Conservation (phyloP, 1,140 invertebrate species). For the Achroia grisella region DNA sequence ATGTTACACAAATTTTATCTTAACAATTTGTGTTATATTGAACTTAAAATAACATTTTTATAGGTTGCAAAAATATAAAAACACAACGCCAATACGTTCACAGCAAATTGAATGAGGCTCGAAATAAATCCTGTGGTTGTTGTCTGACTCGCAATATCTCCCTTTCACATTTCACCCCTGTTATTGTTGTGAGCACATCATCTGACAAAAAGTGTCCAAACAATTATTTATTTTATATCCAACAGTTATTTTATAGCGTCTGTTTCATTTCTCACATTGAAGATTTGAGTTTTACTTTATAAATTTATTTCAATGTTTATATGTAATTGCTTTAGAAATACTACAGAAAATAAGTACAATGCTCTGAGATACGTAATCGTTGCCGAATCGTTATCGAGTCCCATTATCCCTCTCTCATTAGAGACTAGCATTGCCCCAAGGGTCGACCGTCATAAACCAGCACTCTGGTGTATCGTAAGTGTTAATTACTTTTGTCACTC, state of each 20-base stretch:
- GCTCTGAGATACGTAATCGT: conserved; percentile 26
- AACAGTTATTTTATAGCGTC: no score
- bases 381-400: conserved; percentile 40
- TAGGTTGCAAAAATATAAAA: conserved; percentile 40
- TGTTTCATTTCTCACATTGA: no score
- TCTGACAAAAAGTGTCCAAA: conserved; percentile 22
- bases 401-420: conserved; percentile 38
- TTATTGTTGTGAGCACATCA: conserved; percentile 44
- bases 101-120: conserved; percentile 66
- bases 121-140: conserved; percentile 64
- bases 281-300: no score
- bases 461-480: conserved; percentile 58
- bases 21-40: no score
- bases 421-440: conserved; percentile 24
- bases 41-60: conserved; percentile 3
- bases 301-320: no score
- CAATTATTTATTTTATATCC: not conserved
- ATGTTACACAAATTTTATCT: no score
- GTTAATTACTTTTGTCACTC: conserved; percentile 66
- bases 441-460: conserved; percentile 46
- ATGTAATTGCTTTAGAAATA: no score
- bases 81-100: conserved; percentile 61
- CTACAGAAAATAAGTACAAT: conserved; percentile 7
- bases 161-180: conserved; percentile 44
- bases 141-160: conserved; percentile 49